Conservation (phyloP, 1,140 invertebrate genomes). For the Ladona fulva region DNA sequence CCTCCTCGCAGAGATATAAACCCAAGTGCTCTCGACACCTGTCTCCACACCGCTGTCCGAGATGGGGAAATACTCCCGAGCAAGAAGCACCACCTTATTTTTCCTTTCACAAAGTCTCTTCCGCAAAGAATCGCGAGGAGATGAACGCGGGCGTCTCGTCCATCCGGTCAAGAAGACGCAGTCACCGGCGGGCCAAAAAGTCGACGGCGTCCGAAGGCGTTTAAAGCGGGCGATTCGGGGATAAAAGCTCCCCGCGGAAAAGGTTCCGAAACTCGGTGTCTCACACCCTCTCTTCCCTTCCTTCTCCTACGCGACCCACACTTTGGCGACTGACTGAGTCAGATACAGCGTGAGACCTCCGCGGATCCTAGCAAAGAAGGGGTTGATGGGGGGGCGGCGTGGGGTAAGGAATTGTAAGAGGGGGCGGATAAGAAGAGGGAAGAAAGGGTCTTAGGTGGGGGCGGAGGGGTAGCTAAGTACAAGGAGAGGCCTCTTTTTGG, state of each 20-base stretch:
- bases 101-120: too few species aligned
- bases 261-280: background rate
- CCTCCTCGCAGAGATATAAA: too few species aligned
- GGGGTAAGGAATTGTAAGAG: background rate
- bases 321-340: background rate
- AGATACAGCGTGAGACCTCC: background rate
- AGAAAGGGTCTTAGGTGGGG: background rate
- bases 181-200: too few species aligned
- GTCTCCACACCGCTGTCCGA: too few species aligned
- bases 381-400: background rate
- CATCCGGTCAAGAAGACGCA: too few species aligned
- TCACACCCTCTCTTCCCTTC: background rate
- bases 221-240: too few species aligned
- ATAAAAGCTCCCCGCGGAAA: background rate
- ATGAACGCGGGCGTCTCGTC: too few species aligned
- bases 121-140: too few species aligned
- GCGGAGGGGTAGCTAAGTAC: background rate
- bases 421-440: background rate
- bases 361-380: background rate
- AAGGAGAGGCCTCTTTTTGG: background rate
- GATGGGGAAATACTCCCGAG: too few species aligned
- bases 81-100: too few species aligned
- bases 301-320: background rate
- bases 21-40: too few species aligned
- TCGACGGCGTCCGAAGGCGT: too few species aligned